Evolutionary conservation across 1,140 invertebrate species (phyloP).

Genomic region (Drosophila arizonae): DNA sequence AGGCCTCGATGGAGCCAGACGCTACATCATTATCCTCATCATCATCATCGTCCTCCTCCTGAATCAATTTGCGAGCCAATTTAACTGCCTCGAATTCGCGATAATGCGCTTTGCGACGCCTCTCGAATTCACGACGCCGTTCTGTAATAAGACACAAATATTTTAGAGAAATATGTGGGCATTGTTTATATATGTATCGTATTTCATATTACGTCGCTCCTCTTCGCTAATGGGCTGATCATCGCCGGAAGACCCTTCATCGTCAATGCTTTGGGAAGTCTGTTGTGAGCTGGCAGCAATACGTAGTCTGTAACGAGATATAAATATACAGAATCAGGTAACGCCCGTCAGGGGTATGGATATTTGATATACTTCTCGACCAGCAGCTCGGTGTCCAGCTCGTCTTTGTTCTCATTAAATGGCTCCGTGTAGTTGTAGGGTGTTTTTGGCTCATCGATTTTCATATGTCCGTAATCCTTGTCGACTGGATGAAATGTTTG

Average conservation of each 20-base stretch:
- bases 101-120: slow-evolving; percentile 97
- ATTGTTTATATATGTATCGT: not conserved
- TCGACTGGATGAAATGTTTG: slow-evolving; percentile 98
- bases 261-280: slow-evolving; percentile 84
- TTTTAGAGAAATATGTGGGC: slow-evolving; percentile 3
- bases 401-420: slow-evolving; percentile 88
- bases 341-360: too few species aligned
- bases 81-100: slow-evolving; percentile 98
- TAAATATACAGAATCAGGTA: not conserved
- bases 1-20: slow-evolving; percentile 12
- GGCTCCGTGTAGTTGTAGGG: slow-evolving; percentile 93
- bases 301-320: slow-evolving; percentile 77
- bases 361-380: slow-evolving; percentile 87
- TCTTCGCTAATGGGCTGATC: slow-evolving; percentile 87
- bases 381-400: slow-evolving; percentile 90
- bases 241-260: slow-evolving; percentile 86
- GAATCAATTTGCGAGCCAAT: slow-evolving; percentile 93
- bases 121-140: slow-evolving; percentile 91
- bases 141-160: slow-evolving; percentile 83
- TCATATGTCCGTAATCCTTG: slow-evolving; percentile 99
- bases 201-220: slow-evolving; percentile 82
- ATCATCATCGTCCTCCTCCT: slow-evolving; percentile 94
- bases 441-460: slow-evolving; percentile 99
- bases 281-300: slow-evolving; percentile 82
- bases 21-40: not conserved